Percentiles rank a stretch among this genome's conserved stretches.
phyloP scores from a whole-genome alignment of 1,140 invertebrate species.

The Cataglyphis hispanica region DNA sequence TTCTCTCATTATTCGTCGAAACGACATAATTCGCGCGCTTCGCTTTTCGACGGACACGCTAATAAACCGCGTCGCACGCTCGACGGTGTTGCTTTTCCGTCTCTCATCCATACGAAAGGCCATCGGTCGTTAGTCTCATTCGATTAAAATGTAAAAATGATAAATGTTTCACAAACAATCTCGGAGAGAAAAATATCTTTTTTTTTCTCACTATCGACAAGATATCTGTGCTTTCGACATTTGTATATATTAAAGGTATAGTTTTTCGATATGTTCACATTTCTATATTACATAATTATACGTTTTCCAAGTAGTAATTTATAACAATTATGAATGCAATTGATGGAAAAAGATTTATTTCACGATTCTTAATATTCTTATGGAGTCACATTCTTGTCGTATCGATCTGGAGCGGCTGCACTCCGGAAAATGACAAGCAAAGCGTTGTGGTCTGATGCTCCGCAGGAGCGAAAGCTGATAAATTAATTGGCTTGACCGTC shows the following conservation, averaged over 20 bases:
- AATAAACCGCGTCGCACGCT: constrained; percentile 63
- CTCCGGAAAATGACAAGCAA: constrained; percentile 28
- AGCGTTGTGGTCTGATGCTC: constrained; percentile 21
- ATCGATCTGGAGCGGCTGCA: constrained; percentile 8
- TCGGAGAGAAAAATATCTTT: constrained; percentile 28
- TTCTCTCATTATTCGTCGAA: constrained; percentile 84
- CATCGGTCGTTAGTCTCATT: constrained; percentile 7
- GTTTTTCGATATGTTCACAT: background rate
- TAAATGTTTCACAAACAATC: constrained; percentile 65
- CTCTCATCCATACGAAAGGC: constrained; percentile 38
- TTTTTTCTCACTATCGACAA: background rate
- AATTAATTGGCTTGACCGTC: constrained; percentile 86
- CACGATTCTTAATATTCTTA: background rate
- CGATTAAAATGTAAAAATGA: constrained; percentile 48
- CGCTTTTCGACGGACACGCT: constrained; percentile 79
- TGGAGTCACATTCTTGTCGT: background rate
- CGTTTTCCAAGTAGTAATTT: background rate
- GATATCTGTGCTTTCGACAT: background rate
- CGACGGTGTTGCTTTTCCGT: background rate
- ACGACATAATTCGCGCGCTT: constrained; percentile 82
- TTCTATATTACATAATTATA: background rate
- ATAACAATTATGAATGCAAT: background rate
- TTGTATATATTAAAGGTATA: background rate
- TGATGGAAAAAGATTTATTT: background rate
- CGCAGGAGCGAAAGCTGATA: constrained; percentile 83